Percentiles rank a stretch among this genome's conserved stretches.
These are phyloP conservation scores for Hystrix brachyura DNA, from an alignment of 2,113 vertebrate species.

Conservation along the genomic window DNA sequence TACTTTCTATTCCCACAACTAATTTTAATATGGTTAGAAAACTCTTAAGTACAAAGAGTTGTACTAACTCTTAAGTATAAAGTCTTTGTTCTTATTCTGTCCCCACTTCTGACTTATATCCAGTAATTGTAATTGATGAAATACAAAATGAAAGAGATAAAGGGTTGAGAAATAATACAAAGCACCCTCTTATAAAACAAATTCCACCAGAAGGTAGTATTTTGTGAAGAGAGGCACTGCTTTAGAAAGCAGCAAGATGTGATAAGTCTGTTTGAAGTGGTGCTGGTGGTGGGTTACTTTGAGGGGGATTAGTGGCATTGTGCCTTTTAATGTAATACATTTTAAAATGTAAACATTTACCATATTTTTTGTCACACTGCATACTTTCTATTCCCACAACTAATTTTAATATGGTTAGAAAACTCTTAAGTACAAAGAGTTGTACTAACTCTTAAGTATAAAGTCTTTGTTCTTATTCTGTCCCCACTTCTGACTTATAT, in stretches of 20 bases:
- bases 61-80: too few relatives aligned
- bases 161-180: neutral
- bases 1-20: too few relatives aligned
- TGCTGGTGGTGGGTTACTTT: neutral
- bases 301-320: too few relatives aligned
- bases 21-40: too few relatives aligned
- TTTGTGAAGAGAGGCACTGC: neutral
- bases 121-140: too few relatives aligned
- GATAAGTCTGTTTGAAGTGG: too few relatives aligned
- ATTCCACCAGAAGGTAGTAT: neutral
- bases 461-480: neutral
- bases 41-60: too few relatives aligned
- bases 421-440: neutral
- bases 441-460: neutral
- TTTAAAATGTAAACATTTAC: neutral
- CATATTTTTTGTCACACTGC: neutral
- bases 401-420: neutral
- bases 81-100: too few relatives aligned
- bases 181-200: neutral
- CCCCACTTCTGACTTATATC: too few relatives aligned
- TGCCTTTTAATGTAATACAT: neutral
- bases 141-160: neutral
- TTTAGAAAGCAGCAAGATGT: neutral
- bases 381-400: neutral
- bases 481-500: constrained; percentile 2